A percentile compares a stretch with the other conserved stretches of the same genome.
Evolutionary conservation across 2,113 vertebrate species (phyloP).

Genomic region (Cavia porcellus): DNA sequence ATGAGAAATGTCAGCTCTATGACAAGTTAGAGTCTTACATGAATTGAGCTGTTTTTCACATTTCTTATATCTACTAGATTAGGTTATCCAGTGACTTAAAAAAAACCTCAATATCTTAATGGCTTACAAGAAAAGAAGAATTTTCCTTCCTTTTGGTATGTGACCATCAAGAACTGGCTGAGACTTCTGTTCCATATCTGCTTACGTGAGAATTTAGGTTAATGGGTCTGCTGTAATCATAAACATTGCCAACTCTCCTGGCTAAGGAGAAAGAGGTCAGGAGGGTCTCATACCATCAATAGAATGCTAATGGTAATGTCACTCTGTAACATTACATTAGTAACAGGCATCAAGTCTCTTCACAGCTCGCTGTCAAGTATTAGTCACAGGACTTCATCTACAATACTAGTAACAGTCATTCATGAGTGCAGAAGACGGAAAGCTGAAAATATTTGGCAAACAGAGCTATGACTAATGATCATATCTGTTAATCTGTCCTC

Average conservation of each 20-base stretch:
- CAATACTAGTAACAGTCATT: not conserved
- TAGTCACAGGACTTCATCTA: not conserved
- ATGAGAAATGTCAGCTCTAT: constrained; percentile 26
- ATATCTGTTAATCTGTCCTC: not conserved
- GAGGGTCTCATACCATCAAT: not conserved
- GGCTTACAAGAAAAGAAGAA: not conserved
- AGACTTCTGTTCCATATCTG: not conserved
- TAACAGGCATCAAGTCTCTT: not conserved
- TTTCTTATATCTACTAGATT: not conserved
- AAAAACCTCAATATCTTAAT: not conserved
- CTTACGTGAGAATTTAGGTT: not conserved
- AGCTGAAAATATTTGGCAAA: constrained; percentile 4
- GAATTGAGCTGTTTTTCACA: not conserved
- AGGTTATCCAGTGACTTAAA: not conserved
- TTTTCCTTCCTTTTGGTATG: constrained; percentile 1
- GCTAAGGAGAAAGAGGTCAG: not conserved
- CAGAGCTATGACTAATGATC: not conserved
- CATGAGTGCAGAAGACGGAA: not conserved
- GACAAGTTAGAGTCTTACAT: not conserved
- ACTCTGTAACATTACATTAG: not conserved
- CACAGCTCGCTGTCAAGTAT: not conserved
- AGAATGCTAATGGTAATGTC: not conserved
- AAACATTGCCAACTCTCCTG: not conserved
- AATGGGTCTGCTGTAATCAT: not conserved
- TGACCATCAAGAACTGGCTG: not conserved